These are phyloP conservation scores for Acleris laterana DNA, from an alignment of 2,888 invertebrate genomes.

Conservation along the genomic window DNA sequence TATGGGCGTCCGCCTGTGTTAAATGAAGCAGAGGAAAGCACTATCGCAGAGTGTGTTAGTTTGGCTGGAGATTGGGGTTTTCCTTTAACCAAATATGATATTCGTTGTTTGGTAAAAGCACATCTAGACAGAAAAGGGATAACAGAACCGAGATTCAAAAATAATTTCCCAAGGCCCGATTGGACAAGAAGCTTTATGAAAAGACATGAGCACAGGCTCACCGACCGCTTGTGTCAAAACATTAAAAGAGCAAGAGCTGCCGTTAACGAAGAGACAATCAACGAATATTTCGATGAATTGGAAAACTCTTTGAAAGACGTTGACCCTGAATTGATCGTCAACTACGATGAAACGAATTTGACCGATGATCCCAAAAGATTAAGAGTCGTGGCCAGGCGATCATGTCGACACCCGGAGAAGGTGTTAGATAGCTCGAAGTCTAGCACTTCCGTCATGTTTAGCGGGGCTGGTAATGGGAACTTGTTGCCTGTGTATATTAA, in stretches of 20 bases:
- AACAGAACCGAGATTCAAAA: constrained; percentile 19
- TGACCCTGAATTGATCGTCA: constrained; percentile 38
- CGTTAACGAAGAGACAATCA: no score
- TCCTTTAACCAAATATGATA: constrained; percentile 21
- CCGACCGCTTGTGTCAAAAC: constrained; percentile 37
- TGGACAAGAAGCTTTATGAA: constrained; percentile 32
- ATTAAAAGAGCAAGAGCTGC: constrained; percentile 39
- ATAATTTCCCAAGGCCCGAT: constrained; percentile 27
- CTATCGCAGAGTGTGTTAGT: constrained; percentile 26
- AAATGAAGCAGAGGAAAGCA: constrained; percentile 12
- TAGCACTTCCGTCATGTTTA: constrained; percentile 39
- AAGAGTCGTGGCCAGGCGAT: constrained; percentile 36
- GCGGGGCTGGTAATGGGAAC: constrained; percentile 35
- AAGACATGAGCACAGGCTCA: constrained; percentile 35
- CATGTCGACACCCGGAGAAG: constrained; percentile 33
- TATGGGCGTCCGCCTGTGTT: constrained; percentile 13
- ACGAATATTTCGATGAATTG: no score
- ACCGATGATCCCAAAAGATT: constrained; percentile 39
- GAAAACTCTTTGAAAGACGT: constrained; percentile 39
- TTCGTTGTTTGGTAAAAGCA: constrained; percentile 24
- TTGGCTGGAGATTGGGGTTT: constrained; percentile 30
- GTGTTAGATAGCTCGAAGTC: constrained; percentile 38
- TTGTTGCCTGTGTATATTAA: constrained; percentile 39
- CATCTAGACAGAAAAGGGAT: constrained; percentile 17
- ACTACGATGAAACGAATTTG: constrained; percentile 41